These are phyloP conservation scores for Noctua pronuba DNA, from an alignment of 2,888 invertebrate genomes.

Conservation along the genomic window DNA sequence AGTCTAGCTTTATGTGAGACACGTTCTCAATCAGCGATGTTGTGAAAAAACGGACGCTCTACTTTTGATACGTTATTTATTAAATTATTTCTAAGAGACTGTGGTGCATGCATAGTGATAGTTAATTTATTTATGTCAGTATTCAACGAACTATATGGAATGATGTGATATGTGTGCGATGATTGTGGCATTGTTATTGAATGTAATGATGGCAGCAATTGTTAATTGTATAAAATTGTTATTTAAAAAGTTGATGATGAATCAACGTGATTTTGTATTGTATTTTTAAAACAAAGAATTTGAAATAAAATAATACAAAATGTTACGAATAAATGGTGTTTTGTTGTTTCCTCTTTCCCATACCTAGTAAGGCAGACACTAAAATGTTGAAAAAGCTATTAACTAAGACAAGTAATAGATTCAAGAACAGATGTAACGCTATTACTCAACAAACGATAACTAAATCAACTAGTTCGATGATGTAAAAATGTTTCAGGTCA, in stretches of 20 bases:
- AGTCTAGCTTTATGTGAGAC: slow-evolving; percentile 63
- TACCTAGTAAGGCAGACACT: not conserved
- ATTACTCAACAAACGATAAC: slow-evolving; percentile 46
- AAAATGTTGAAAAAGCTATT: not conserved
- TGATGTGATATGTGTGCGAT: slow-evolving; percentile 83
- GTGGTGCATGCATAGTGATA: slow-evolving; percentile 86
- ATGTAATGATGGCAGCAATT: slow-evolving; percentile 75
- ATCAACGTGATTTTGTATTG: slow-evolving; percentile 84
- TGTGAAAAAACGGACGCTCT: slow-evolving; percentile 80
- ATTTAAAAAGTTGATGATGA: slow-evolving; percentile 77
- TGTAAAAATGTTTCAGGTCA: slow-evolving; percentile 32
- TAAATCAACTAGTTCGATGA: slow-evolving; percentile 38
- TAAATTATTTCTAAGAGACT: slow-evolving; percentile 87
- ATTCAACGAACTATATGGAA: slow-evolving; percentile 84
- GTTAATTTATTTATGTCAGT: slow-evolving; percentile 90
- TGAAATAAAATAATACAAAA: slow-evolving; percentile 80
- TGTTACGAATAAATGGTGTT: slow-evolving; percentile 71
- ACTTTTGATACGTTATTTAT: slow-evolving; percentile 85
- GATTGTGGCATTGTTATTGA: slow-evolving; percentile 78
- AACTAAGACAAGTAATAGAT: slow-evolving; percentile 17
- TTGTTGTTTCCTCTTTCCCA: slow-evolving; percentile 52
- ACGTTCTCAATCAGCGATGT: slow-evolving; percentile 75
- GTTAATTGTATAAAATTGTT: slow-evolving; percentile 79
- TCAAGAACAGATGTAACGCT: slow-evolving; percentile 22
- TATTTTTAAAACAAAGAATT: slow-evolving; percentile 83